These are phyloP conservation scores for Thyatira batis DNA, from an alignment of 2,888 invertebrate species.

Conservation along the genomic window DNA sequence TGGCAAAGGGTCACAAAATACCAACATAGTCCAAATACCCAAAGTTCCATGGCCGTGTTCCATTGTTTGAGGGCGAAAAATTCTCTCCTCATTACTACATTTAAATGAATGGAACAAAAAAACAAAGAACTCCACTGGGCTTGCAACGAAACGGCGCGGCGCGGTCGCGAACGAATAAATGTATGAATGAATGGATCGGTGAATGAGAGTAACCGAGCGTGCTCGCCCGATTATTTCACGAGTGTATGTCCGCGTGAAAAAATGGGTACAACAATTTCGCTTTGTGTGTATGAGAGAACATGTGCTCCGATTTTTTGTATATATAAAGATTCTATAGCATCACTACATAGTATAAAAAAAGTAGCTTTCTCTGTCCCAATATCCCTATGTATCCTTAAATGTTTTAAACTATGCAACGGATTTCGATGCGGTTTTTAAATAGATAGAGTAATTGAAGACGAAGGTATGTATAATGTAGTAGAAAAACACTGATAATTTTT, in stretches of 20 bases:
- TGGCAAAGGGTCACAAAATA: background rate
- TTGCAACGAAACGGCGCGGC: slow-evolving; percentile 1
- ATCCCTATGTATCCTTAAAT: too few relatives aligned
- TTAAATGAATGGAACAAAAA: slow-evolving; percentile 23
- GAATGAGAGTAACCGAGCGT: slow-evolving; percentile 18
- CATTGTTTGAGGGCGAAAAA: slow-evolving; percentile 12
- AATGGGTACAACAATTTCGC: slow-evolving; percentile 13
- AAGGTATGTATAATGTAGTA: too few relatives aligned
- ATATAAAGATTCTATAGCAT: too few relatives aligned
- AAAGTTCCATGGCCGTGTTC: slow-evolving; percentile 8
- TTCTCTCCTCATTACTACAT: slow-evolving; percentile 26
- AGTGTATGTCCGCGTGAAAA: slow-evolving; percentile 9
- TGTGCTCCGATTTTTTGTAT: too few relatives aligned
- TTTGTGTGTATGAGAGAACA: slow-evolving; percentile 5
- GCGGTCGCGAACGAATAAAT: slow-evolving; percentile 13
- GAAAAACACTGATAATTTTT: too few relatives aligned
- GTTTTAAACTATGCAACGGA: too few relatives aligned
- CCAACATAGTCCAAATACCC: slow-evolving; percentile 8
- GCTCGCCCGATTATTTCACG: slow-evolving; percentile 11
- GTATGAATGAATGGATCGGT: slow-evolving; percentile 22
- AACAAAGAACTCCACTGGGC: slow-evolving; percentile 13
- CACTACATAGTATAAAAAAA: too few relatives aligned
- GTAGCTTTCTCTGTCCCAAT: too few relatives aligned
- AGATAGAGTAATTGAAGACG: too few relatives aligned
- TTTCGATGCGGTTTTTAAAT: too few relatives aligned